Conservation (phyloP, 2,888 invertebrate species). For the Eugnorisma glareosa region DNA sequence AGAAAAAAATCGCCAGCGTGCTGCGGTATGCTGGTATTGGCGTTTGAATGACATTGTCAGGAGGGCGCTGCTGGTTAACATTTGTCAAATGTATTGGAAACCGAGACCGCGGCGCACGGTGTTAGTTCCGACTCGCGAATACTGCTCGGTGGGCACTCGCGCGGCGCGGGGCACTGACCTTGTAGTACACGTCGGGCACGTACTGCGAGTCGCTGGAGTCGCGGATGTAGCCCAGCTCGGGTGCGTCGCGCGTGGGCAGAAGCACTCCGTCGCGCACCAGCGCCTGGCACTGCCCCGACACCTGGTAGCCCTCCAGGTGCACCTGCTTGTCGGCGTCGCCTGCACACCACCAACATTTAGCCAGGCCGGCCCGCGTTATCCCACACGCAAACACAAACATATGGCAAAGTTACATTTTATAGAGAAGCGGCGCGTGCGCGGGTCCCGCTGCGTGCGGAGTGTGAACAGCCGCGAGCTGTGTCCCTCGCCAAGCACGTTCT, state of each 20-base stretch:
- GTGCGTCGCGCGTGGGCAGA: conserved; percentile 98
- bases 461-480: too few species aligned
- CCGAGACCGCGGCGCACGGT: too few species aligned
- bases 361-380: too few species aligned
- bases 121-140: too few species aligned
- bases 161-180: conserved; percentile 91
- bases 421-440: neutral
- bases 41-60: too few species aligned
- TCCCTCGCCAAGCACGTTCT: neutral
- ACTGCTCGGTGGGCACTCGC: too few species aligned
- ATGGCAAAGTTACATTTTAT: neutral
- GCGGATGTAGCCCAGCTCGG: conserved; percentile 98
- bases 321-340: conserved; percentile 97
- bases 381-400: neutral
- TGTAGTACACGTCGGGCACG: conserved; percentile 99
- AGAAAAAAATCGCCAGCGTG: too few species aligned
- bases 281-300: conserved; percentile 99
- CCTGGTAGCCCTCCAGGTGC: conserved; percentile 99
- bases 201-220: conserved; percentile 98
- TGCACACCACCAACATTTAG: conserved; percentile 2
- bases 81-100: too few species aligned
- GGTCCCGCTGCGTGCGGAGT: too few species aligned
- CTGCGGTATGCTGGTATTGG: too few species aligned
- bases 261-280: conserved; percentile 98
- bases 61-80: too few species aligned